These are phyloP conservation scores for Latrodectus hesperus DNA, from an alignment of 2,888 invertebrate genomes.

Conservation along the genomic window DNA sequence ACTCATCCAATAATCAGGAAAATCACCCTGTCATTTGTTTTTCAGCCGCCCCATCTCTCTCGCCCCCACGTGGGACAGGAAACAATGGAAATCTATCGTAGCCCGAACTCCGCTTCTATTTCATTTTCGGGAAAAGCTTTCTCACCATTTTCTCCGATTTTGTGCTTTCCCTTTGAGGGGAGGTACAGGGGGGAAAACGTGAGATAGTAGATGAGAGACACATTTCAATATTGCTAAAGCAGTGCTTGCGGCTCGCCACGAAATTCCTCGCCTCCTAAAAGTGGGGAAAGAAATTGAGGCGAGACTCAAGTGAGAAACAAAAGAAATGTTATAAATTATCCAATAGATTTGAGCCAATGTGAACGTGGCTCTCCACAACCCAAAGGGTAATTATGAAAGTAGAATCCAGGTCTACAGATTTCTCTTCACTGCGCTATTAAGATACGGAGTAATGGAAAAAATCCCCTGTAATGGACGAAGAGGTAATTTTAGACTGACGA, in stretches of 20 bases:
- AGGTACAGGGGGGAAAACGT: background rate
- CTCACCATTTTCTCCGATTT: too few relatives aligned
- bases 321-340: slow-evolving; percentile 65
- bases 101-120: slow-evolving; percentile 15
- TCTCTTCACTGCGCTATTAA: slow-evolving; percentile 3
- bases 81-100: slow-evolving; percentile 54
- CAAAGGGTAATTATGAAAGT: slow-evolving; percentile 42
- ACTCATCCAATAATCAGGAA: background rate
- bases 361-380: slow-evolving; percentile 30
- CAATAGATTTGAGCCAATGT: slow-evolving; percentile 35
- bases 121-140: slow-evolving; percentile 43
- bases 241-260: slow-evolving; percentile 4
- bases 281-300: background rate
- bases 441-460: slow-evolving; percentile 3
- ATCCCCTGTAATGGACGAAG: too few relatives aligned
- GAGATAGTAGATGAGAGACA: slow-evolving; percentile 10
- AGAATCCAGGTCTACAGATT: background rate
- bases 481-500: too few relatives aligned
- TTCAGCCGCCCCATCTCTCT: background rate
- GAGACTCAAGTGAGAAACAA: slow-evolving; percentile 26
- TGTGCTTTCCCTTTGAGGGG: slow-evolving; percentile 34
- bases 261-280: background rate
- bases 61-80: background rate
- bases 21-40: background rate
- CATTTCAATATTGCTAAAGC: slow-evolving; percentile 53